phyloP scores from a whole-genome alignment of 1,140 invertebrate species.

The Melitaea cinxia region DNA sequence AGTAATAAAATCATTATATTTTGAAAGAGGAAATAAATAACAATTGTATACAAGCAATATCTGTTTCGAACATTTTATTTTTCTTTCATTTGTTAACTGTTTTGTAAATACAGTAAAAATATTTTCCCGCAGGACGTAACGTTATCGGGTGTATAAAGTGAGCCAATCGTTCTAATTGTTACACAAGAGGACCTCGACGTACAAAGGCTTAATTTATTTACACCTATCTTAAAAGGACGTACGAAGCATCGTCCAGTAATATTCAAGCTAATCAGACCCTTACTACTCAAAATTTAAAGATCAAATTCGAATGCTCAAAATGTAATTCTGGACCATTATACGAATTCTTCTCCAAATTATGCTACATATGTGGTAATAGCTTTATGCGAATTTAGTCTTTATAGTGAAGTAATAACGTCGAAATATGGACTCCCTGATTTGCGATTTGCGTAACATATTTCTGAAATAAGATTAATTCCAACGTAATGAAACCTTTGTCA shows the following conservation, averaged over 20 bases:
- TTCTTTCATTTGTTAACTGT: not conserved
- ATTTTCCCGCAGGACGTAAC: constrained; percentile 4
- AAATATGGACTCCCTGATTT: not conserved
- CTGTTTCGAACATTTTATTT: not conserved
- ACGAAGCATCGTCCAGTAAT: not conserved
- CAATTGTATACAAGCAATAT: not conserved
- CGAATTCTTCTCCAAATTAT: not conserved
- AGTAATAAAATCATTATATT: too few relatives aligned
- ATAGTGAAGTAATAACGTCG: not conserved
- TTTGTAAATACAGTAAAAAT: constrained; percentile 10
- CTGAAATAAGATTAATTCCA: not conserved
- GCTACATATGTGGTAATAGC: not conserved
- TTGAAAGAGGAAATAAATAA: not conserved
- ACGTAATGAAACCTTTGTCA: not conserved
- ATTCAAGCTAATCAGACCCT: constrained; percentile 58
- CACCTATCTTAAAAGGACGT: constrained; percentile 16
- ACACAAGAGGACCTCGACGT: constrained; percentile 7
- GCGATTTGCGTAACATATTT: not conserved
- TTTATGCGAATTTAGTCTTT: not conserved
- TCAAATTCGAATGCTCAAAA: not conserved
- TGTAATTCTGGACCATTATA: not conserved
- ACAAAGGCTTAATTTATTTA: constrained; percentile 25
- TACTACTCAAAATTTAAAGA: not conserved
- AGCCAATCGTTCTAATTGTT: constrained; percentile 17
- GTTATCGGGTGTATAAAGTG: constrained; percentile 11